Percentiles rank a stretch among this genome's conserved stretches.
phyloP scores from a whole-genome alignment of 2,113 vertebrate species.

The Rhinoptilus africanus region DNA sequence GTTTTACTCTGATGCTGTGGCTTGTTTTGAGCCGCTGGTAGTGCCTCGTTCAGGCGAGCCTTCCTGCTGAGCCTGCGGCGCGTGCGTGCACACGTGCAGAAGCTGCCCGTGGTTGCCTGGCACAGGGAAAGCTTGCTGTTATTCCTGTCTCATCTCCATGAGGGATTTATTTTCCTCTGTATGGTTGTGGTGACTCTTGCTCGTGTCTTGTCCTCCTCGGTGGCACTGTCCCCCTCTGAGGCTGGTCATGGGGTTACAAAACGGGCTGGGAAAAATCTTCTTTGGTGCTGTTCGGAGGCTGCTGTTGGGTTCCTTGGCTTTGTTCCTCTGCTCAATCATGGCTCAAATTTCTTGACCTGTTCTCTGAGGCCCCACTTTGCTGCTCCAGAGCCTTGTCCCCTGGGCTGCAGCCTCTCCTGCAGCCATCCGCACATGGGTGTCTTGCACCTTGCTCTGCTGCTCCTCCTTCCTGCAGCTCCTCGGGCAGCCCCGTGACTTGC shows the following conservation, averaged over 20 bases:
- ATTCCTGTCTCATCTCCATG: background rate
- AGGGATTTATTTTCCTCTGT: background rate
- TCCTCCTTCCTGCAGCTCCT: background rate
- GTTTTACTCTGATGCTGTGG: background rate
- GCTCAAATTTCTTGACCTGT: background rate
- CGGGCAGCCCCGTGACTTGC: background rate
- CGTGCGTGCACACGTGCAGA: background rate
- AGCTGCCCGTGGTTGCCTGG: background rate
- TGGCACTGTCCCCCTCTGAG: background rate
- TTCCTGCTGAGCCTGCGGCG: background rate
- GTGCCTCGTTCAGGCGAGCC: fast-evolving
- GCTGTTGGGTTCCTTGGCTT: background rate
- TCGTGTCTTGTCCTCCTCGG: background rate
- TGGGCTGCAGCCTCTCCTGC: background rate
- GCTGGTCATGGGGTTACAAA: background rate
- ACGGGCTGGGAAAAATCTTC: background rate
- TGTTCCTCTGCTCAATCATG: background rate
- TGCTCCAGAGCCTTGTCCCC: background rate
- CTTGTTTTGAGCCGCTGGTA: background rate
- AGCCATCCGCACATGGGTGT: fast-evolving
- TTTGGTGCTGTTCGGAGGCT: background rate
- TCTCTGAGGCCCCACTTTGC: background rate
- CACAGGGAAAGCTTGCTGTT: background rate
- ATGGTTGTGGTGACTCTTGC: background rate
- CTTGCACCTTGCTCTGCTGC: background rate